Evolutionary conservation across 2,888 invertebrate genomes (phyloP), one percentile per base, ranked within the genome.

Genomic region (Yponomeuta sedellus): DNA sequence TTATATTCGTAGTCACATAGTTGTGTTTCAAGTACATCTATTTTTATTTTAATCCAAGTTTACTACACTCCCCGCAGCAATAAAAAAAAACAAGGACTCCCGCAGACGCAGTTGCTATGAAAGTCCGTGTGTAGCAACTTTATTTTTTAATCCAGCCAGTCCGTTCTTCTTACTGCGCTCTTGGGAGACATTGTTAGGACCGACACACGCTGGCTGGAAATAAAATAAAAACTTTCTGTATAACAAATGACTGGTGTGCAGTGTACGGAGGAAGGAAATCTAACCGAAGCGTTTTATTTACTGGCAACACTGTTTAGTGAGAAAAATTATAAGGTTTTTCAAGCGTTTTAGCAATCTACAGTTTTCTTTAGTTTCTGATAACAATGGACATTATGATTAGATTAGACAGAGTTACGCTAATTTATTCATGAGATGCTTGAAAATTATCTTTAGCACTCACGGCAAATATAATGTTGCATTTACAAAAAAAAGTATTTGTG

Each of bases 141-240:
- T 44, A 22, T 61, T 11, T 61, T 28, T 61, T 61, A 10, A 25
- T 34, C n/a, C 61, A 16, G 44, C 44, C 44, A 11, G 22, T 64
- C 12, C n/a, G 64, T 64, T 39, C 19, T 64, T 28, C 64, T 64
- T 64, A 64, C 56, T 57, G n/a, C 57, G 64, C 64, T 64, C 64
- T 64, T 64, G 64, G 64, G 64, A 64, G 64, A 64, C 64, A 64
- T 64, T 56, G 40, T 63, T 52, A 52, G 44, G 44, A 52, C 44
- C 44, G 44, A 52, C 44, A 44, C 44, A 52, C 44, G 44, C 44
- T 52, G 44, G 44, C 44, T 52, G 44, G 44, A 52, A 52, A 52
- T 52, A 52, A 52, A 52, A 52, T 52, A 52, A 52, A 52, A 52
- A 52, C 44, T 52, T 16, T 16, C 5, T 12, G 20, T 59, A 20